A percentile compares a stretch with the other conserved stretches of the same genome.
Conservation (phyloP, 2,113 vertebrate species). For the Cyprinus carpio region DNA sequence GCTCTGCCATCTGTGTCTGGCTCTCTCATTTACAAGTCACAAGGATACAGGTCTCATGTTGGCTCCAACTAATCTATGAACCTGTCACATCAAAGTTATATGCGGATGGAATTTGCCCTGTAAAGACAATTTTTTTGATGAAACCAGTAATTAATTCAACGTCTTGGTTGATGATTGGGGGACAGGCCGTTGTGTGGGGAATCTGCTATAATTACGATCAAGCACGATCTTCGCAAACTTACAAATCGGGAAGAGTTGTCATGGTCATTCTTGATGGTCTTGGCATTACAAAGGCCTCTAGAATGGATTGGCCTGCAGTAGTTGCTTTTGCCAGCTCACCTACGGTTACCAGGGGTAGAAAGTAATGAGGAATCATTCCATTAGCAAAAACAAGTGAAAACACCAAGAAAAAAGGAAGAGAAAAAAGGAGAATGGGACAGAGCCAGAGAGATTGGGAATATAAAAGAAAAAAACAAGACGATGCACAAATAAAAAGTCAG, state of each 20-base stretch:
- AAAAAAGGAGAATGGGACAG: not conserved
- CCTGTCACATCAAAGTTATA: conserved; percentile 99
- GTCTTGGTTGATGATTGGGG: too few relatives aligned
- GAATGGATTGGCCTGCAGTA: conserved; percentile 96
- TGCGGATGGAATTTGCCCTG: conserved; percentile 98
- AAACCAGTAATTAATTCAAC: conserved; percentile 1
- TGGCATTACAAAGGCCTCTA: conserved; percentile 97
- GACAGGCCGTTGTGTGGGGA: too few relatives aligned
- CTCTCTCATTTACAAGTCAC: not conserved
- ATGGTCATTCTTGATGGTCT: conserved; percentile 99
- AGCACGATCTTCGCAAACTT: conserved; percentile 75
- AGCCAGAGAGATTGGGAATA: not conserved
- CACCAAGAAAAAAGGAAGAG: not conserved
- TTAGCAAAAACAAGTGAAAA: too few relatives aligned
- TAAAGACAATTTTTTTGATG: conserved; percentile 52
- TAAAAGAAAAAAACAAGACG: not conserved
- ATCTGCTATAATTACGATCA: not conserved
- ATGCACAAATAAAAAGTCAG: too few relatives aligned
- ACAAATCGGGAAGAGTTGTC: conserved; percentile 99
- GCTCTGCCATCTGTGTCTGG: not conserved
- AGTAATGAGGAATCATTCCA: conserved; percentile 9
- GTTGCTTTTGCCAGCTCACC: conserved; percentile 96
- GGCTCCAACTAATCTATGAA: conserved; percentile 96
- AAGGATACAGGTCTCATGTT: conserved; percentile 99
- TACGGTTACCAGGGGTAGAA: conserved; percentile 57